Base-by-base conservation (phyloP, 2,888 invertebrate genomes). In the Sycophila texana region DNA sequence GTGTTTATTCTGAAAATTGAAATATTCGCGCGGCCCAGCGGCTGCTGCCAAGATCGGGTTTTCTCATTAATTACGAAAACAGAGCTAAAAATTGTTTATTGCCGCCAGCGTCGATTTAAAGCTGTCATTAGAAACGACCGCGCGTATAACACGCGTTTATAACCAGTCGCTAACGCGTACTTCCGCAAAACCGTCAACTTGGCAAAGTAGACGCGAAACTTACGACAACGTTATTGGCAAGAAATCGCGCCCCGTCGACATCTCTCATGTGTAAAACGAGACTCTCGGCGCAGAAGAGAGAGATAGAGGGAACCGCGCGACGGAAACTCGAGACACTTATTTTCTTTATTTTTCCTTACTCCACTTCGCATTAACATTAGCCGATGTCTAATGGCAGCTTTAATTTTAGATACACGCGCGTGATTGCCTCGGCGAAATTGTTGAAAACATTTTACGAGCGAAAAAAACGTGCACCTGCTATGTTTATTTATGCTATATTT, bases 171-270 rank as follows among this genome's bases (percentile, higher is more conserved):
- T 70, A 71, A 74, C 39, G 60, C 14, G 53, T 47, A 58, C 55
- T 80, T 80, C 80, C 80, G 77, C 74, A 74, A 74, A 77, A 70
- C 63, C 70, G 73, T 77, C 80, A 75, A 72, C 66, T 75, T 80
- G 77, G 60, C 77, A 77, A 68, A 67, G 79, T 67, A 65, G 65
- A 79, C 20, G 55, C 55, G 14, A 71, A 76, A 66, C 61, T 77
- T 74, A 57, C 66, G 70, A 74, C 67, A 77, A 72, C 22, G 18
- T 81, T 70, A 81, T 78, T 81, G 78, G 75, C 75, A 68, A 75
- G 80, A 77, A 74, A 72, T 74, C 70, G 63, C 53, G 20, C 39
- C 51, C 51, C 20, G 53, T 66, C 22, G 72, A 75, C 75, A 58
- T 73, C 55, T 75, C 49, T 68, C 61, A 53, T 14, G 47, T 53